Base-by-base conservation (phyloP, 2,113 vertebrate genomes). In the Propithecus coquereli region DNA sequence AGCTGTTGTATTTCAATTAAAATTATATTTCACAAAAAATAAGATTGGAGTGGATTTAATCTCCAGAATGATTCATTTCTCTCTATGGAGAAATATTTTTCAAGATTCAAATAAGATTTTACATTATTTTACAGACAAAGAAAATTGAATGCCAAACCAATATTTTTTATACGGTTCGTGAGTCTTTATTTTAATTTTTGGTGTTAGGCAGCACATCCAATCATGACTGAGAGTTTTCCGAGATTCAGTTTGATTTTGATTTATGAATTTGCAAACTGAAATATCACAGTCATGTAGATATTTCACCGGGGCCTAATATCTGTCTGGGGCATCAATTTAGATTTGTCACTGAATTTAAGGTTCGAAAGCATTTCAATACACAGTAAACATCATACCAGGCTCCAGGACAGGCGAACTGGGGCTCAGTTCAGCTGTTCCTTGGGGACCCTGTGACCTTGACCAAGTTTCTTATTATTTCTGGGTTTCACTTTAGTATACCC, bases 1-100 rank as follows among this genome's bases (percentile, higher is more conserved):
- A 47, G 70, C 32, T 66, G 37, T 89, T 95, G 20, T 5, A 37
- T 93, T 94, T 93, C n/a, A 76, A 47, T 85, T 86, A 93, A 92
- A 87, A 84, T 87, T 9, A 22, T 88, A 94, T 30, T 73, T 88
- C 13, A 73, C 57, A 40, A 93, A 84, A 84, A 89, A 43, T 68
- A 1, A 14, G 5, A 73, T 57, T 47, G 22, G 61, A 45, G 9
- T 66, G 9, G 34, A 61, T 74, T 76, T 71, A 63, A 90, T 63
- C 54, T 59, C 13, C 13, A 86, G 12, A 93, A 90, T 65, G 52
- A 91, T 81, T 95, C 70, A 68, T 87, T 91, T 77, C 9, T 94
- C 25, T 81, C 20, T 54, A 54, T 52, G 45, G 47, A 81, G 74
- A 96, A 84, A 63, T 89, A 83, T 50, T 65, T 91, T 81, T 87